Evolutionary conservation across 2,888 invertebrate species (phyloP).

Genomic region (Anticlea derivata): DNA sequence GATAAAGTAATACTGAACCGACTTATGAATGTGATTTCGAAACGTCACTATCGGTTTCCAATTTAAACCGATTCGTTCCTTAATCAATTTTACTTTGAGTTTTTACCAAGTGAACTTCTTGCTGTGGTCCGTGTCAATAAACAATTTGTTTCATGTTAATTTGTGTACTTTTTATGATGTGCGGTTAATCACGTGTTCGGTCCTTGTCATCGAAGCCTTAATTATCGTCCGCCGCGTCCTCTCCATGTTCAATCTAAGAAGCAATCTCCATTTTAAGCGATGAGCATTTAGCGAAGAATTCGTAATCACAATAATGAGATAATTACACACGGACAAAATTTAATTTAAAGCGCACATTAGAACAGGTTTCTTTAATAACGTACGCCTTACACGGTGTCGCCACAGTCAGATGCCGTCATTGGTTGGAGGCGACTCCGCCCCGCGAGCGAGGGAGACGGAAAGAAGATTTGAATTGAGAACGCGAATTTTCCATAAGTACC

Average conservation of each 20-base stretch:
- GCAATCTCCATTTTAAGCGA: constrained; percentile 76
- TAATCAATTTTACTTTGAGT: constrained; percentile 81
- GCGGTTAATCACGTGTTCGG: constrained; percentile 47
- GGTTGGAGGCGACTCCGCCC: constrained; percentile 82
- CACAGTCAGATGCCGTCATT: constrained; percentile 78
- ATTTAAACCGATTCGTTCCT: constrained; percentile 84
- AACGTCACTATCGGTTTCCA: constrained; percentile 83
- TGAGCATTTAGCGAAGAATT: constrained; percentile 81
- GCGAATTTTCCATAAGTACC: constrained; percentile 84
- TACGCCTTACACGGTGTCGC: constrained; percentile 83
- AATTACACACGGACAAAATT: constrained; percentile 84
- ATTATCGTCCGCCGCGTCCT: constrained; percentile 59
- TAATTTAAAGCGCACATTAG: constrained; percentile 84
- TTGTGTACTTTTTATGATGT: constrained; percentile 51
- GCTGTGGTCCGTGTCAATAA: constrained; percentile 67
- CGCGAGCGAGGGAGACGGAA: constrained; percentile 80
- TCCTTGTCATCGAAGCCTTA: constrained; percentile 50
- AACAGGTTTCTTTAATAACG: constrained; percentile 84
- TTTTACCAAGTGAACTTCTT: constrained; percentile 73
- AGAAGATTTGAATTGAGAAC: constrained; percentile 83
- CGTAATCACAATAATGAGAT: constrained; percentile 84
- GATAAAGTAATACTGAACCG: constrained; percentile 80
- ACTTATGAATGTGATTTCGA: constrained; percentile 84
- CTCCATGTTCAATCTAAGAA: constrained; percentile 59
- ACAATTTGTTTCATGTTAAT: constrained; percentile 68